Base-by-base conservation (phyloP, 1,140 invertebrate species). In the Anadara kagoshimensis region DNA sequence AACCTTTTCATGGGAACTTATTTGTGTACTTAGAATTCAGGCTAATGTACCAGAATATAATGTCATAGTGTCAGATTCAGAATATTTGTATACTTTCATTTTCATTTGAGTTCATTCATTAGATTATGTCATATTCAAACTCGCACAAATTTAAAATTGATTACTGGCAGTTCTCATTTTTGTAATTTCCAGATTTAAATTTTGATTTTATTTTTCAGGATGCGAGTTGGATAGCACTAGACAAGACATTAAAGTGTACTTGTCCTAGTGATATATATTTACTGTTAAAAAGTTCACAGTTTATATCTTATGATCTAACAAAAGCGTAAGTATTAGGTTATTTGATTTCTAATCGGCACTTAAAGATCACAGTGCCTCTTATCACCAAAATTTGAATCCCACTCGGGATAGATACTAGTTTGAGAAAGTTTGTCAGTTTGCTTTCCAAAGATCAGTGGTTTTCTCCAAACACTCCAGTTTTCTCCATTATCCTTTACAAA, bases 221-320 rank as follows among this genome's bases (percentile, higher is more conserved):
- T 91, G 92, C 93, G 7, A 89, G 86, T 1, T 94, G 93, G 93
- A 91, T 93, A 65, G 87, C 91, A 8, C 87, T 91, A 64, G 92
- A 92, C 69, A 92, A 92, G 79, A 91, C 91, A 57, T 85, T 93
- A 22, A 90, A 91, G 77, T 93, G 93, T 77, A 90, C 87, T 22
- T 90, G 90, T 41, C 85, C 93, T 5, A 91, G 91, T 80, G 93
- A 94, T 85, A 85, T 94, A 11, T 93, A 93, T 80, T 86, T 93
- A 29, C 85, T 94, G 7, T 78, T 94, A 5, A 94, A 94, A 86
- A 92, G 92, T 83, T 94, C 93, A 8, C 90, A 92, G 66, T 92
- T 92, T 79, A 91, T 93, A 24, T 88, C 90, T 1, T 90, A 91
- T 80, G 93, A 94, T 86, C 79, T 94, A 18, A 91, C 85, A 65